A percentile compares a stretch with the other conserved stretches of the same genome.
These are phyloP conservation scores for Drosophila affinis DNA, from an alignment of 2,888 invertebrate species.

Conservation along the genomic window DNA sequence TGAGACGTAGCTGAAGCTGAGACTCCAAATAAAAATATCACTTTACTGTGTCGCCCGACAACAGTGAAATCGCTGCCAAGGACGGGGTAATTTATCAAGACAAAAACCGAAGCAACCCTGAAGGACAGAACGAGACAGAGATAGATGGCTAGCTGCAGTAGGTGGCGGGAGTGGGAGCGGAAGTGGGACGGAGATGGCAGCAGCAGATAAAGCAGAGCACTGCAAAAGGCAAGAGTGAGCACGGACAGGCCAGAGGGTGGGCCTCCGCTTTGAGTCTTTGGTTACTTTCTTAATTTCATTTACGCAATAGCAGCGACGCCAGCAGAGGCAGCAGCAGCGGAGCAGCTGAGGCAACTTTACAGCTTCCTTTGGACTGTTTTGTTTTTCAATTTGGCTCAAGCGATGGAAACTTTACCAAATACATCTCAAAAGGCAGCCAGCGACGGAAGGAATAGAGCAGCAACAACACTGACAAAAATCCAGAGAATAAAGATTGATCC, in stretches of 20 bases:
- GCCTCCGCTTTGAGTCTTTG: conserved; percentile 64
- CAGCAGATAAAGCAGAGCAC: conserved; percentile 47
- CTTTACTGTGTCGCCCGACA: conserved; percentile 73
- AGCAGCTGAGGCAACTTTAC: conserved; percentile 42
- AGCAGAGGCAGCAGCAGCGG: conserved; percentile 24
- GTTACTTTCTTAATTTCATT: conserved; percentile 80
- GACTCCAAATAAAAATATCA: conserved; percentile 74
- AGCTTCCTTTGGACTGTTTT: conserved; percentile 65
- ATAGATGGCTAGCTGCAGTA: not conserved
- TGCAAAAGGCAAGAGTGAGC: conserved; percentile 47
- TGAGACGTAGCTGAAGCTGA: not conserved
- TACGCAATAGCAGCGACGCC: conserved; percentile 55
- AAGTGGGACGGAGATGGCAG: conserved; percentile 42
- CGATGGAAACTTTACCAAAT: conserved; percentile 72
- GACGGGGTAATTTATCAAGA: conserved; percentile 80
- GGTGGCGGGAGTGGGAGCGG: conserved; percentile 18
- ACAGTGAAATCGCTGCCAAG: conserved; percentile 65
- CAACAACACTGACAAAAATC: not conserved
- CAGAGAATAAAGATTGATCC: not conserved
- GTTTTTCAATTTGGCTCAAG: conserved; percentile 72
- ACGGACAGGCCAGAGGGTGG: not conserved
- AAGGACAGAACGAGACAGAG: conserved; percentile 21
- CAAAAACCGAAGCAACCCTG: conserved; percentile 61
- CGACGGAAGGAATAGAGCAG: conserved; percentile 27
- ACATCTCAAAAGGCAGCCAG: conserved; percentile 67